Evolutionary conservation across 1,140 invertebrate genomes (phyloP), one percentile per base, ranked within the genome.

Genomic region (Hyles vespertilio): DNA sequence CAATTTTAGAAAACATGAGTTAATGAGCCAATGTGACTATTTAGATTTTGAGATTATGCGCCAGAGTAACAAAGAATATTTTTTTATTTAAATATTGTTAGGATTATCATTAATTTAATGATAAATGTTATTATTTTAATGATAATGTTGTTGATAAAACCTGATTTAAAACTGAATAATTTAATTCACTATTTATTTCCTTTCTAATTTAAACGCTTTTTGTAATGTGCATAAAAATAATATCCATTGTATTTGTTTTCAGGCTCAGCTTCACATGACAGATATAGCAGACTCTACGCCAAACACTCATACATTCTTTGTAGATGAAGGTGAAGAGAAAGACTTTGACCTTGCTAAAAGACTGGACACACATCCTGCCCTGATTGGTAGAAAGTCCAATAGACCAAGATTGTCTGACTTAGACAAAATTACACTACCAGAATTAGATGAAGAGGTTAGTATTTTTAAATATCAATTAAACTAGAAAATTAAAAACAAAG

Each of bases 271-370:
- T 2, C 96, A 99, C 81, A 91, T 98, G 79, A 91, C 97, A 4
- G 96, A 97, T 79, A 89, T 91, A 43, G 91, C 91, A 1, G 92
- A 94, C 60, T 82, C 91, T 47, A 90, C 90, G 2, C 84, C 90
- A 44, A 98, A 98, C 84, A 93, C 92, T 34, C 97, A 98, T 69
- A 92, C 90, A 44, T 94, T 96, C 78, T 99, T 98, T 84, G 91
- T 96, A 0, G 94, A 98, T 56, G 90, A 93, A 48, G 89, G 79
- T 5, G 81, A 90, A 52, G 72, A 84, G 45, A 92, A 92, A 68
- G 89, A 91, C 8, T 95, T 96, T 89, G 94, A 95, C 80, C 68
- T 96, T 5, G 93, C 92, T 0, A 92, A 95, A 61, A 91, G 91
- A 50, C 83, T 98, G 2, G 91, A 95, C 63, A 97, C 95, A 1